Base-by-base conservation (phyloP, 1,140 invertebrate species). In the Halesus radiatus region DNA sequence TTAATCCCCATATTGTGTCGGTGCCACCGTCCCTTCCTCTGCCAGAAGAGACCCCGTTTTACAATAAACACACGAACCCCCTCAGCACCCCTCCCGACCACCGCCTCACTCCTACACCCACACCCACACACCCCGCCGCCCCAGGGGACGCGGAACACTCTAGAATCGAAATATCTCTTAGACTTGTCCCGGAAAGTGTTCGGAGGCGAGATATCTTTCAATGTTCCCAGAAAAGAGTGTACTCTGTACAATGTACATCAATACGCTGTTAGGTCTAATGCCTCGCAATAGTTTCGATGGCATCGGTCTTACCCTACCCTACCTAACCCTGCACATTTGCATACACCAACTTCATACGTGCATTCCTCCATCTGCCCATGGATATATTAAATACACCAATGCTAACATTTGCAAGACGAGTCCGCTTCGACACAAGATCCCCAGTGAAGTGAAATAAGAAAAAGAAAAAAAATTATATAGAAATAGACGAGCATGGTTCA, bases 81-180 rank as follows among this genome's bases (percentile, higher is more conserved):
- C 68, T 53, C 68, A 8, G 18, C 26, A 7, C 32, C 58, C 10
- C 2, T n/a, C 72, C 32, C 32, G 3, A 7, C n/a, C 54, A 58
- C 15, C 56, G 3, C 18, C 16, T 72, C 54, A n/a, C 80, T 7
- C n/a, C 77, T 50, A 37, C 15, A 7, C 73, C 16, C 37, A 4
- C 20, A 45, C n/a, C 79, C 56, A 8, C 80, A 20, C 23, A 72
- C 70, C 54, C 73, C 77, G 3, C 26, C 26, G 58, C 32, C 74
- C 81, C 64, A 64, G 29, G 81, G 81, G 68, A 77, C 60, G 52
- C 72, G 56, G 50, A 80, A 82, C 81, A 82, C 81, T 82, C 81
- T 62, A 64, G 81, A 80, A 74, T 78, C 78, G 81, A 77, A 80
- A 82, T 82, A 82, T 77, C 81, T 79, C 74, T 72, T 73, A 60